These are phyloP conservation scores for Amiota communis DNA, from an alignment of 2,888 invertebrate species.

Conservation along the genomic window DNA sequence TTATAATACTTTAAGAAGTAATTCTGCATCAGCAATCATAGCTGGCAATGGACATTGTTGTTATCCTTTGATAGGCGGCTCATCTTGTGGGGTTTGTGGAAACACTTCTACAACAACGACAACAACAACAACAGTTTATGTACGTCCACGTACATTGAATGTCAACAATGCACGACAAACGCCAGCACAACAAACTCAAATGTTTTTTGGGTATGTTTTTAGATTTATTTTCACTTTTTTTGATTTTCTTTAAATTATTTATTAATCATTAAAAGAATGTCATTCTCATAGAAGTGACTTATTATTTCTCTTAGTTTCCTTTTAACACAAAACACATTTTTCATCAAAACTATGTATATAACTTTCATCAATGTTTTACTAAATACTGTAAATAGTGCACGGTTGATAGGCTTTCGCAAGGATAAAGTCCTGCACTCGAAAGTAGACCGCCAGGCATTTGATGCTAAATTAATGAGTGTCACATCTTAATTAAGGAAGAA, in stretches of 20 bases:
- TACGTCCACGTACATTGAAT: constrained; percentile 71
- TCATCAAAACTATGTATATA: too few species aligned
- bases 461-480: too few species aligned
- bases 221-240: constrained; percentile 38
- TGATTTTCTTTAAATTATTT: constrained; percentile 24
- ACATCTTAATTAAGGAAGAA: too few species aligned
- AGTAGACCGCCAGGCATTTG: too few species aligned
- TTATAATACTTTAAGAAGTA: constrained; percentile 61
- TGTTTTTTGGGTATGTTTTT: constrained; percentile 72
- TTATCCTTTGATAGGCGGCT: background rate
- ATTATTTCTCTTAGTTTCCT: constrained; percentile 10
- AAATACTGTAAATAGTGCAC: too few species aligned
- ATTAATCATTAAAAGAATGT: constrained; percentile 9
- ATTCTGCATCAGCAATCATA: constrained; percentile 66
- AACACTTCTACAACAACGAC: constrained; percentile 7
- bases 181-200: constrained; percentile 69
- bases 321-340: too few species aligned
- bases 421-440: too few species aligned
- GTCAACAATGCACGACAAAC: constrained; percentile 69
- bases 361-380: too few species aligned
- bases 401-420: too few species aligned
- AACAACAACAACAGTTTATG: constrained; percentile 49
- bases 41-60: constrained; percentile 42
- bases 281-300: background rate
- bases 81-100: background rate